Evolutionary conservation across 2,113 vertebrate genomes (phyloP).

Genomic region (Pleuronectes platessa): DNA sequence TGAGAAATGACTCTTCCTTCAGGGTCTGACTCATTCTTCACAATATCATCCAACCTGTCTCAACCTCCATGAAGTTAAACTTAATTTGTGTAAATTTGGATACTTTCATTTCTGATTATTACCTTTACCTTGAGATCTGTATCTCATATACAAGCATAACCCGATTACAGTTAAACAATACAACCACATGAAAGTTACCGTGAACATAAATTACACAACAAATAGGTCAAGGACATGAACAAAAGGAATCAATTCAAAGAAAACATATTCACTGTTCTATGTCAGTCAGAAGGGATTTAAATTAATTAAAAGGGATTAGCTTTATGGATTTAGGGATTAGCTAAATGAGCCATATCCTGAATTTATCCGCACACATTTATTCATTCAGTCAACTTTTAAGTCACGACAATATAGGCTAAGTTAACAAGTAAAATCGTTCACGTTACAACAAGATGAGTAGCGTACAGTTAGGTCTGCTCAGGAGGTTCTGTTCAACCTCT

Average conservation of each 20-base stretch:
- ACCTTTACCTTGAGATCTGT: background rate
- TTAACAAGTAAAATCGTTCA: background rate
- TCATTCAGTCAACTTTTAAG: background rate
- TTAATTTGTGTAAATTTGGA: background rate
- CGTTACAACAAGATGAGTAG: background rate
- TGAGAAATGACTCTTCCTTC: background rate
- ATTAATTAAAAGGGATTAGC: conserved; percentile 2
- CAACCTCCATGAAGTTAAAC: background rate
- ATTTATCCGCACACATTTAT: background rate
- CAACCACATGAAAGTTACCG: background rate
- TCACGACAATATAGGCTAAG: background rate
- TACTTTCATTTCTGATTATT: background rate
- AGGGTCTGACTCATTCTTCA: background rate
- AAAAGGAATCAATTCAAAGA: background rate
- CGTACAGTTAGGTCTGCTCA: background rate
- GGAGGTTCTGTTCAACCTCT: background rate
- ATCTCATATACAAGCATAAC: background rate
- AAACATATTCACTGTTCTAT: background rate
- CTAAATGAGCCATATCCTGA: conserved; percentile 2
- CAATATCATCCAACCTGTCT: background rate
- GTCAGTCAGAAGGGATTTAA: conserved; percentile 5
- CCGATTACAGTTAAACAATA: background rate
- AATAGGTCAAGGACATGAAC: background rate
- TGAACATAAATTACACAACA: background rate
- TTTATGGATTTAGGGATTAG: conserved; percentile 8